Evolutionary conservation across 2,113 vertebrate genomes (phyloP).

Genomic region (Cygnus buccinator): DNA sequence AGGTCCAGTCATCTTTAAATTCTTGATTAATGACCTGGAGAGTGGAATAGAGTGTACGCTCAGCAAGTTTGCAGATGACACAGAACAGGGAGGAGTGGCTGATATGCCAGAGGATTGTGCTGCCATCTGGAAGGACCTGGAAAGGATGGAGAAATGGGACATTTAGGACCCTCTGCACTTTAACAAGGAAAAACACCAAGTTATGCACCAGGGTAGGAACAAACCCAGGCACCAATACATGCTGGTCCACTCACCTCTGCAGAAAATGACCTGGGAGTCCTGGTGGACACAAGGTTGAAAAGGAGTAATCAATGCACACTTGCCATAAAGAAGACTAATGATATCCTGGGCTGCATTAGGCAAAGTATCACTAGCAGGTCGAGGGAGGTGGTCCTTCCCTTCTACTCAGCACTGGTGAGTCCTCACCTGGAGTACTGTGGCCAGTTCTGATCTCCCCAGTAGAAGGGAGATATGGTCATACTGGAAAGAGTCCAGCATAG

Average conservation of each 20-base stretch:
- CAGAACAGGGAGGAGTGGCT: not conserved
- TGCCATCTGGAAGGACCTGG: not conserved
- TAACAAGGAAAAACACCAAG: not conserved
- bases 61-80: not conserved
- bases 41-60: not conserved
- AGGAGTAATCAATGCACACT: not conserved
- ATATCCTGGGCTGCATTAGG: not conserved
- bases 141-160: not conserved
- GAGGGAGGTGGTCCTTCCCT: not conserved
- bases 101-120: not conserved
- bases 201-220: too few species aligned
- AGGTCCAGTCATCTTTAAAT: not conserved
- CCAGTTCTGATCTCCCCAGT: not conserved
- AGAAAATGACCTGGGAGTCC: not conserved
- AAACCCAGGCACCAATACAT: not conserved
- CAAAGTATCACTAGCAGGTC: not conserved
- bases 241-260: not conserved
- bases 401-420: not conserved
- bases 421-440: not conserved
- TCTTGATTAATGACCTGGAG: not conserved
- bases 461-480: not conserved
- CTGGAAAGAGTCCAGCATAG: not conserved
- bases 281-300: not conserved
- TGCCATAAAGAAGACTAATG: not conserved
- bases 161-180: not conserved